These are phyloP conservation scores for Chelidonichthys spinosus DNA, from an alignment of 2,797 vertebrate species.

Conservation along the genomic window DNA sequence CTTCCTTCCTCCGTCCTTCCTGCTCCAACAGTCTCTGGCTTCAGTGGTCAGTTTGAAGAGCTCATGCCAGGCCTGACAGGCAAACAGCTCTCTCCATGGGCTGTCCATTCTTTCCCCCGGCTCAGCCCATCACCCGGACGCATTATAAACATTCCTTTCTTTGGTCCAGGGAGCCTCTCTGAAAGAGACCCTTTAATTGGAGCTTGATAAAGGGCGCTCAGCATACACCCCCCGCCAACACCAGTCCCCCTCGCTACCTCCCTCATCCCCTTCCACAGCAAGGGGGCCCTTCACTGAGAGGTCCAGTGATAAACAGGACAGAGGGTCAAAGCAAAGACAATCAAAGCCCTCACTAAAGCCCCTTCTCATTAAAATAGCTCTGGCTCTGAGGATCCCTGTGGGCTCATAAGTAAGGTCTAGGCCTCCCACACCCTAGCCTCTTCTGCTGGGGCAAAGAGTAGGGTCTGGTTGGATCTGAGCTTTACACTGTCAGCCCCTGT, in stretches of 20 bases:
- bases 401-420: conserved; percentile 38
- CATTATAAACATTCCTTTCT: conserved; percentile 87
- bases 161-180: conserved; percentile 74
- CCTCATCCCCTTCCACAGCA: conserved; percentile 37
- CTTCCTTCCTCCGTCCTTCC: conserved; percentile 22
- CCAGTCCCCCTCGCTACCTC: conserved; percentile 50
- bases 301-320: conserved; percentile 74
- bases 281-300: conserved; percentile 69
- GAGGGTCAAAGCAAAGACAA: conserved; percentile 80
- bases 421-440: conserved; percentile 48
- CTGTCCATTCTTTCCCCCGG: conserved; percentile 70
- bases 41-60: conserved; percentile 64
- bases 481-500: conserved; percentile 13
- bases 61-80: conserved; percentile 71
- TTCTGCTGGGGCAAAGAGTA: conserved; percentile 4
- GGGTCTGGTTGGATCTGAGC: conserved; percentile 16
- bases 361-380: conserved; percentile 79
- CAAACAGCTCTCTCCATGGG: conserved; percentile 72
- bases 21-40: conserved; percentile 30
- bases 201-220: conserved; percentile 76
- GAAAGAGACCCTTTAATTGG: conserved; percentile 86
- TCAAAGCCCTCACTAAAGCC: conserved; percentile 70
- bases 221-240: conserved; percentile 39
- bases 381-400: conserved; percentile 57
- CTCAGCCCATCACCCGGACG: conserved; percentile 73